Percentiles rank a stretch among this genome's conserved stretches.
These are phyloP conservation scores for Scaptomyza caliginosa DNA, from an alignment of 2,888 invertebrate genomes.

Conservation along the genomic window DNA sequence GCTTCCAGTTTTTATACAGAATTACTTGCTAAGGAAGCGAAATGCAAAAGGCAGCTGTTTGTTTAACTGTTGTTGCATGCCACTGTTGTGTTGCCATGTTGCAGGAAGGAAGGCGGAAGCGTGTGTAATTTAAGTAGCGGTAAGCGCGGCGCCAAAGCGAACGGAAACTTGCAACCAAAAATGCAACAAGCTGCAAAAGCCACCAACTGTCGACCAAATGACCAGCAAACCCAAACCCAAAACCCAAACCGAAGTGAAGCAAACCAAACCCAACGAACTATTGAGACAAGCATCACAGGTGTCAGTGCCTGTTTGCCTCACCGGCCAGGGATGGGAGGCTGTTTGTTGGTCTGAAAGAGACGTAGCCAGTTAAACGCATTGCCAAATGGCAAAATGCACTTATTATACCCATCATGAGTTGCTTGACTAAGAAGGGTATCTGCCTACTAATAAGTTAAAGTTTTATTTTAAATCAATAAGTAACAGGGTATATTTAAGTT, in stretches of 20 bases:
- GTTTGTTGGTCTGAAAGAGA: background rate
- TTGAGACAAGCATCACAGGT: constrained; percentile 53
- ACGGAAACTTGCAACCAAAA: constrained; percentile 43
- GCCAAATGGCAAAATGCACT: constrained; percentile 70
- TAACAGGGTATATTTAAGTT: background rate
- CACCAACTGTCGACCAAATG: constrained; percentile 50
- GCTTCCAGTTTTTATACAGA: constrained; percentile 40
- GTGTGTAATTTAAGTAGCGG: constrained; percentile 71
- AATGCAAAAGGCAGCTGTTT: constrained; percentile 32
- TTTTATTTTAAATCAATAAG: too few relatives aligned
- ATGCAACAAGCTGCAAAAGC: constrained; percentile 61
- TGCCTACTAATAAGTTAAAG: too few relatives aligned
- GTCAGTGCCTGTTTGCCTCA: constrained; percentile 20
- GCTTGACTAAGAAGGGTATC: background rate
- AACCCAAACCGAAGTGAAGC: constrained; percentile 11
- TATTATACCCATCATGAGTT: constrained; percentile 24
- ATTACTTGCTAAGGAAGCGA: constrained; percentile 56
- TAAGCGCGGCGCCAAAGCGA: constrained; percentile 27
- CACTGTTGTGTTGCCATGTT: constrained; percentile 7
- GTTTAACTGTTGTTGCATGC: constrained; percentile 6
- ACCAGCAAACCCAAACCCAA: constrained; percentile 30
- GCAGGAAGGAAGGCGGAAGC: constrained; percentile 70
- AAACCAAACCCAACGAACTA: constrained; percentile 9
- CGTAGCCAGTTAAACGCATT: constrained; percentile 22
- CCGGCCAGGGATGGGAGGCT: background rate